Evolutionary conservation across 2,797 vertebrate genomes (phyloP), one percentile per base, ranked within the genome.

Genomic region (Rhabdophis nuchalis): DNA sequence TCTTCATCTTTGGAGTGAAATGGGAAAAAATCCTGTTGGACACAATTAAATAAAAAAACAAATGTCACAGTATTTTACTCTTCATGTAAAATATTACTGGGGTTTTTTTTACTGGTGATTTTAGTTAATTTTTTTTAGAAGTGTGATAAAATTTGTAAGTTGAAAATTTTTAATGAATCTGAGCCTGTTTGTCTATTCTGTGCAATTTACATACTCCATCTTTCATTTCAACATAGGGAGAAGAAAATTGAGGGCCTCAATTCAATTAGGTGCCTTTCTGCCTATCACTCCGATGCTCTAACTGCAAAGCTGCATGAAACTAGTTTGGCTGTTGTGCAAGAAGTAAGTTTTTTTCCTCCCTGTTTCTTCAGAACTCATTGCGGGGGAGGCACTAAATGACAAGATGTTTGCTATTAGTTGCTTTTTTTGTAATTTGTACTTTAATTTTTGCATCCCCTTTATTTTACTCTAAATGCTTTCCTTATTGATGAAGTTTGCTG

Each of bases 201-300:
- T 36, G 14, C 58, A 50, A 16, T 52, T 25, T 52, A 20, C 0
- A 9, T 10, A 20, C 29, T 90, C 29, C 92, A 32, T 90, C 89
- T 93, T 94, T 91, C 29, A 12, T 23, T 53, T 12, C 85, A 77
- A 94, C 93, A 0, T 87, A 99, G 99, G 99, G 98, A 99, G 97
- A 99, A 99, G 97, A 99, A 99, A 97, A 99, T 99, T 0, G 98
- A 99, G 94, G 99, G 99, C 53, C 95, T 99, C 95, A 98, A 96
- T 89, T 96, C 97, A 60, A 86, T 99, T 77, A 98, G 98, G 93
- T 97, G 98, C 93, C 97, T 99, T 97, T 98, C 98, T 93, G 98
- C 97, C 95, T 98, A 98, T 96, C 99, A 99, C 72, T 94, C 97
- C 1, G 97, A 99, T 93, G 89, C 97, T 56, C 94, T 99, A 93